Percentiles rank a stretch among this genome's conserved stretches.
These are phyloP conservation scores for Leptopterna dolabrata DNA, from an alignment of 2,888 invertebrate species.

Conservation along the genomic window DNA sequence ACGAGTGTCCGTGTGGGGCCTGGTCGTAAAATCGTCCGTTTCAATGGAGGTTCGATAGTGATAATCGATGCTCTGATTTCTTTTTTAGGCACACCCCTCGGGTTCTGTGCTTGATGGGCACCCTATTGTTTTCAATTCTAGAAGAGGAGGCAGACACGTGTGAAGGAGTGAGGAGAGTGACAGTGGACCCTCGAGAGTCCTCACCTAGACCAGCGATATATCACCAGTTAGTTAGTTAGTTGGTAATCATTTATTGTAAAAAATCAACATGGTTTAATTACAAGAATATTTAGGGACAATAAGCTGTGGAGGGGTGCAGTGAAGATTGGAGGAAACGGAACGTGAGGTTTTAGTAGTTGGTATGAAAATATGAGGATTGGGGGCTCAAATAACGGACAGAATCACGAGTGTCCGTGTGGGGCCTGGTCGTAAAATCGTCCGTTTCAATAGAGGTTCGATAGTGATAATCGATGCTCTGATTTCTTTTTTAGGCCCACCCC, in stretches of 20 bases:
- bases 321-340: not conserved
- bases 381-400: not conserved
- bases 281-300: slow-evolving; percentile 58
- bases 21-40: not conserved
- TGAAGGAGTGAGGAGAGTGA: too few relatives aligned
- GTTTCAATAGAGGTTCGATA: not conserved
- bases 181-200: too few relatives aligned
- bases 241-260: too few relatives aligned
- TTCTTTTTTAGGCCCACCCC: too few relatives aligned
- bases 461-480: too few relatives aligned
- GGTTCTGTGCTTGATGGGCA: too few relatives aligned
- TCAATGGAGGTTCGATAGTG: not conserved
- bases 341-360: slow-evolving; percentile 12
- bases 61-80: too few relatives aligned
- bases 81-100: too few relatives aligned
- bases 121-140: too few relatives aligned
- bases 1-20: not conserved
- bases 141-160: too few relatives aligned
- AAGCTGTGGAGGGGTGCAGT: slow-evolving; percentile 13
- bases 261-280: slow-evolving; percentile 58
- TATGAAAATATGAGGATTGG: not conserved
- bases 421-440: not conserved
- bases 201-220: too few relatives aligned
- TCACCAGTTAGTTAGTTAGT: too few relatives aligned
- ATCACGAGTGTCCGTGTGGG: not conserved